Conservation (phyloP, 1,140 invertebrate genomes). For the Papilio polyxenes region DNA sequence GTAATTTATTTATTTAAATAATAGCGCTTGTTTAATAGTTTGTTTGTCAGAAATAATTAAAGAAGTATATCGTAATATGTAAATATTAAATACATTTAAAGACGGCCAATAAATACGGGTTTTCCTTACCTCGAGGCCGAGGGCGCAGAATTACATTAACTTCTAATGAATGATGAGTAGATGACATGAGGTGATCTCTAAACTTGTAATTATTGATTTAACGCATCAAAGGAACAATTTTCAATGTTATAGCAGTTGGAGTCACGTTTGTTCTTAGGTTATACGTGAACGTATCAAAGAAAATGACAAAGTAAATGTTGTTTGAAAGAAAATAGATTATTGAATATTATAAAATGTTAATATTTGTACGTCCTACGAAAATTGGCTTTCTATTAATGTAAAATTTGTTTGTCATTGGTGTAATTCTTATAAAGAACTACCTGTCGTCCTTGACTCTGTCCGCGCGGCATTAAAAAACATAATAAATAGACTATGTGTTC, state of each 20-base stretch:
- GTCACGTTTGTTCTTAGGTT: not conserved
- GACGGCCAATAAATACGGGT: not conserved
- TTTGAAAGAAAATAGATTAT: not conserved
- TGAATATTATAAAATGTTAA: no score
- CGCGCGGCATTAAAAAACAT: no score
- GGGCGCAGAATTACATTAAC: not conserved
- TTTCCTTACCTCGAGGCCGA: not conserved
- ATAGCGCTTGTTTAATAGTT: no score
- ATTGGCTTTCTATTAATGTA: not conserved
- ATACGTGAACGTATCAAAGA: not conserved
- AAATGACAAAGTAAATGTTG: not conserved
- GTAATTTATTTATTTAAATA: no score
- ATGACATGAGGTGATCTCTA: not conserved
- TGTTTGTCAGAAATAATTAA: no score
- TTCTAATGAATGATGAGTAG: not conserved
- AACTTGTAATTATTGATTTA: slow-evolving; percentile 8
- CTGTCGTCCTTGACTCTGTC: no score
- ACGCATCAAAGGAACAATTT: not conserved
- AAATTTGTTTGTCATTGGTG: not conserved
- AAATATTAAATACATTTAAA: not conserved
- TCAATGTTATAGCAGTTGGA: not conserved
- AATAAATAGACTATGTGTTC: no score
- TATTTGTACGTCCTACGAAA: no score
- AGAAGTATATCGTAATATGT: no score
- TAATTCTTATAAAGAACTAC: no score